Evolutionary conservation across 2,797 vertebrate species (phyloP).

Genomic region (Coracias cyanogaster): DNA sequence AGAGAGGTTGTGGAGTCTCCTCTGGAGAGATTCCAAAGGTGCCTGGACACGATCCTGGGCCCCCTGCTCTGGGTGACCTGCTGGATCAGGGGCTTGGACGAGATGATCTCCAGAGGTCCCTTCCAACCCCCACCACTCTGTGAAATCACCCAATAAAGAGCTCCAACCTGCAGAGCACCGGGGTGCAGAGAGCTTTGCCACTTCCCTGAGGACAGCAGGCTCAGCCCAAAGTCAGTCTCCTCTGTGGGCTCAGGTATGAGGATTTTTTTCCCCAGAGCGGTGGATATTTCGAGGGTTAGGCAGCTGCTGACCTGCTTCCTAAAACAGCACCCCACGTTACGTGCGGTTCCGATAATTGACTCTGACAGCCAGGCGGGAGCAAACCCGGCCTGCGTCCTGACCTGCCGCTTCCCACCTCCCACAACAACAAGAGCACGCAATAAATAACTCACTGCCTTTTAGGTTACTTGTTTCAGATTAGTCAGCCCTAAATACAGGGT

Average conservation of each 20-base stretch:
- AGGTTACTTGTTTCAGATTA: slow-evolving; percentile 33
- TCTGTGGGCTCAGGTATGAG: neutral
- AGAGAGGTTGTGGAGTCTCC: no score
- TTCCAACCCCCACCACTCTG: neutral
- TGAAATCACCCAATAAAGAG: neutral
- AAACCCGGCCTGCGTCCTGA: neutral
- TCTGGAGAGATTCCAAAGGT: no score
- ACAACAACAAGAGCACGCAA: neutral
- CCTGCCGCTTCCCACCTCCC: slow-evolving; percentile 25
- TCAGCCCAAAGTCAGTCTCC: neutral
- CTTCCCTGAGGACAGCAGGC: neutral
- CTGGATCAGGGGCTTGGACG: neutral
- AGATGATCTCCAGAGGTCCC: neutral
- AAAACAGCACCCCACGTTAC: slow-evolving; percentile 36
- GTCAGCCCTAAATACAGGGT: slow-evolving; percentile 40
- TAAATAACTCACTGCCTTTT: slow-evolving; percentile 54
- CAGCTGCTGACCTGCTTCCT: slow-evolving; percentile 71
- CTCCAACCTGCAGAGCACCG: neutral
- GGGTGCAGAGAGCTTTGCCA: neutral
- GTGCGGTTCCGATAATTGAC: slow-evolving; percentile 38
- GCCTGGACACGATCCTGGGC: no score
- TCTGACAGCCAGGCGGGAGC: neutral
- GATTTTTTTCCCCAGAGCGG: neutral
- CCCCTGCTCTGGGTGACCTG: neutral
- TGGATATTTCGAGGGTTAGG: slow-evolving; percentile 61